A percentile compares a stretch with the other conserved stretches of the same genome.
Conservation (phyloP, 2,797 vertebrate genomes). For the Hephaestus fuliginosus region DNA sequence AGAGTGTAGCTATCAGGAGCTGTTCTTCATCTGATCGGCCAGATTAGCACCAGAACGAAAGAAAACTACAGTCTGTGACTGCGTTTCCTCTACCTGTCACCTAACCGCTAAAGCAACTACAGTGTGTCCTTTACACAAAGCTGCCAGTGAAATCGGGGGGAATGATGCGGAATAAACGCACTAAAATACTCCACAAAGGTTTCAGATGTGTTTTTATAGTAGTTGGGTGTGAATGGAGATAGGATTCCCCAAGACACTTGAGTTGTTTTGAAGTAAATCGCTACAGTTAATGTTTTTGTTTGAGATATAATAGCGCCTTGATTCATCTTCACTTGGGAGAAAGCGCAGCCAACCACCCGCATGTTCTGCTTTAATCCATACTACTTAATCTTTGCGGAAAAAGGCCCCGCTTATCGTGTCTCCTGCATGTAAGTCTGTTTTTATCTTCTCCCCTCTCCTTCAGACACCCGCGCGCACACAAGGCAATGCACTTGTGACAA, state of each 20-base stretch:
- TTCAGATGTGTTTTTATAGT: constrained; percentile 39
- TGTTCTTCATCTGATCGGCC: constrained; percentile 58
- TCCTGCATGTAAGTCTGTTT: constrained; percentile 77
- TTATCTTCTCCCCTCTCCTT: constrained; percentile 67
- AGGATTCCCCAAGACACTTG: constrained; percentile 64
- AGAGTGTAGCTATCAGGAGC: constrained; percentile 64
- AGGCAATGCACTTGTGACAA: constrained; percentile 51
- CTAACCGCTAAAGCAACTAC: constrained; percentile 6
- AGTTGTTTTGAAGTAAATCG: constrained; percentile 72
- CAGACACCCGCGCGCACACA: constrained; percentile 40
- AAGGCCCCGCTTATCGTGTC: constrained; percentile 77
- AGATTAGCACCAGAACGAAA: constrained; percentile 54
- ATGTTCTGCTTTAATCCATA: constrained; percentile 79
- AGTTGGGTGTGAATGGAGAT: constrained; percentile 44
- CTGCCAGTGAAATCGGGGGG: neutral
- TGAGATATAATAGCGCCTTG: constrained; percentile 72
- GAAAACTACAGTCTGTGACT: constrained; percentile 13
- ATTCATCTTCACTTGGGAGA: constrained; percentile 72
- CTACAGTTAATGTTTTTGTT: constrained; percentile 78
- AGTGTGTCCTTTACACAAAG: constrained; percentile 25
- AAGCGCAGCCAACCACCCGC: constrained; percentile 67
- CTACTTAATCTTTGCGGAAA: constrained; percentile 76
- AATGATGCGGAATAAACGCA: constrained; percentile 13
- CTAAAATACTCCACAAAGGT: constrained; percentile 21
- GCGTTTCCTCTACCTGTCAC: constrained; percentile 4